phyloP scores from a whole-genome alignment of 2,888 invertebrate species.

The Meteorus colon region DNA sequence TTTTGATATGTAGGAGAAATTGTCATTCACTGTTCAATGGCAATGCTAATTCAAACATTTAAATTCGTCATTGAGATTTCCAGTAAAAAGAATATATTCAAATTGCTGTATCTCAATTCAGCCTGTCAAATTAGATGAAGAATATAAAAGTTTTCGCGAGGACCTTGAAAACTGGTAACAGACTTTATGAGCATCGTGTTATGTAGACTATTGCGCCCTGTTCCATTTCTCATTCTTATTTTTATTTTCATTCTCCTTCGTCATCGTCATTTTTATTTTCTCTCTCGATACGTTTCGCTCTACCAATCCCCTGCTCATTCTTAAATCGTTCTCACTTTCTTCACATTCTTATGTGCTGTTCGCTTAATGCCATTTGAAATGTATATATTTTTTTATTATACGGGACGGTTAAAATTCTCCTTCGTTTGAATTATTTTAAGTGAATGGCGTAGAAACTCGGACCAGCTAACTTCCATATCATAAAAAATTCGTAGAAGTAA shows the following conservation, averaged over 20 bases:
- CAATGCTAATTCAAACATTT: no score
- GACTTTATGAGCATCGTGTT: neutral
- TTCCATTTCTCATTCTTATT: slow-evolving; percentile 9
- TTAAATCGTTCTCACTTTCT: neutral
- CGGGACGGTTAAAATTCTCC: neutral
- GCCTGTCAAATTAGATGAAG: no score
- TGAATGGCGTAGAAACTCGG: neutral
- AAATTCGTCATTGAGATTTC: no score
- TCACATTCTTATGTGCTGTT: neutral
- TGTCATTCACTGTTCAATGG: neutral
- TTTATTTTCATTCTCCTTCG: slow-evolving; percentile 1
- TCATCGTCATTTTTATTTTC: slow-evolving; percentile 11
- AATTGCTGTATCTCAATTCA: no score
- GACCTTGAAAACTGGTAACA: no score
- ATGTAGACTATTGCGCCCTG: neutral
- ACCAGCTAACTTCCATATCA: neutral
- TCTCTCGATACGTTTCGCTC: neutral
- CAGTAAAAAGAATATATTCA: no score
- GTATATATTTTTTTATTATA: neutral
- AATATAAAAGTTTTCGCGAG: no score
- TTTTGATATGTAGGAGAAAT: no score
- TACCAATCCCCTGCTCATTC: neutral
- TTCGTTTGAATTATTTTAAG: neutral
- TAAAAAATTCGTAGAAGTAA: neutral
- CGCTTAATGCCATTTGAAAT: neutral